Evolutionary conservation across 2,113 vertebrate species (phyloP).

Genomic region (Ifrita kowaldi): DNA sequence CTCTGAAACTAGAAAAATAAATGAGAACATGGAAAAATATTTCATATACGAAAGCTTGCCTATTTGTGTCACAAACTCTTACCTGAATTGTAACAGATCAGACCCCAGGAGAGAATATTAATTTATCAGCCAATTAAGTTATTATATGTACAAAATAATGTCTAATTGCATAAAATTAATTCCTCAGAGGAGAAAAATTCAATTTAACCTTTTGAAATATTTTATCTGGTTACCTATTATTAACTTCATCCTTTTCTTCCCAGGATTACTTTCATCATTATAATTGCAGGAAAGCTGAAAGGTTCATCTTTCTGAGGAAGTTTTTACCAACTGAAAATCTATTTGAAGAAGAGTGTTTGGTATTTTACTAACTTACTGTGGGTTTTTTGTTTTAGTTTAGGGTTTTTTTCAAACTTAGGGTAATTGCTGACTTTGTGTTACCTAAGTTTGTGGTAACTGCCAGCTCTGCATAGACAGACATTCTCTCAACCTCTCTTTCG

Average conservation of each 20-base stretch:
- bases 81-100: background rate
- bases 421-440: background rate
- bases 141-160: background rate
- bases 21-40: background rate
- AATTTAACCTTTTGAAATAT: background rate
- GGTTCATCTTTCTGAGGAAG: background rate
- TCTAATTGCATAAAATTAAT: background rate
- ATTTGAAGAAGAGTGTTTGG: background rate
- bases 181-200: background rate
- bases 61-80: background rate
- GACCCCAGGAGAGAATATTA: background rate
- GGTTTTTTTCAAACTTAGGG: background rate
- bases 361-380: background rate
- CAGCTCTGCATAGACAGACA: background rate
- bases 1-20: background rate
- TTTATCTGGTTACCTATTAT: background rate
- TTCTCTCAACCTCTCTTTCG: background rate
- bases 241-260: background rate
- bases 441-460: background rate
- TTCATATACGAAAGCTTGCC: background rate
- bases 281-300: background rate
- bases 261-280: background rate
- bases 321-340: background rate
- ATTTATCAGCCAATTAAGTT: background rate
- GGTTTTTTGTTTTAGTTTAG: too few relatives aligned